Percentiles rank a stretch among this genome's conserved stretches.
phyloP scores from a whole-genome alignment of 2,113 vertebrate species.

The Phoxinus phoxinus region DNA sequence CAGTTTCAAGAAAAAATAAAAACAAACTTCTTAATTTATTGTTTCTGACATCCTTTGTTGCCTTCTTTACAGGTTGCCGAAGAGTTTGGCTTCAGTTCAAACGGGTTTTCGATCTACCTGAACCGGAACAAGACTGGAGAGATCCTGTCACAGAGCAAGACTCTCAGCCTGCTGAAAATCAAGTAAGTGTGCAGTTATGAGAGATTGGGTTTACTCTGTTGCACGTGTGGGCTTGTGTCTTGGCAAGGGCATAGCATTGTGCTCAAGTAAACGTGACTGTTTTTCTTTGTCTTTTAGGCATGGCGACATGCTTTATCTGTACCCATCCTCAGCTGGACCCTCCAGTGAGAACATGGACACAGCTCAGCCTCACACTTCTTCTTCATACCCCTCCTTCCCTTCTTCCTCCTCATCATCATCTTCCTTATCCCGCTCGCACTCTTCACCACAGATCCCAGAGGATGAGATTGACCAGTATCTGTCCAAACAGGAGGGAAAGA shows the following conservation, averaged over 20 bases:
- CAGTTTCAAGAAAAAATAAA: not conserved
- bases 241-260: not conserved
- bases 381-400: conserved; percentile 56
- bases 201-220: not conserved
- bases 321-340: conserved; percentile 81
- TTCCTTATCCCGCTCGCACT: conserved; percentile 73
- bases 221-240: not conserved
- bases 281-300: conserved; percentile 77
- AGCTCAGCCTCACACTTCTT: conserved; percentile 70
- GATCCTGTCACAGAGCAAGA: conserved; percentile 89
- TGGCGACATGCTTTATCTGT: conserved; percentile 94
- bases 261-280: not conserved
- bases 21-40: not conserved
- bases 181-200: conserved; percentile 81
- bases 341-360: conserved; percentile 94
- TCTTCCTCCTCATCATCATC: conserved; percentile 66
- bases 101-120: conserved; percentile 92
- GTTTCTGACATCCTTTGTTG: not conserved
- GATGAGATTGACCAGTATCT: conserved; percentile 96
- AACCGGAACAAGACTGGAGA: conserved; percentile 96
- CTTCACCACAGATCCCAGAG: conserved; percentile 83
- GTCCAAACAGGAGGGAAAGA: conserved; percentile 95
- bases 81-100: conserved; percentile 96
- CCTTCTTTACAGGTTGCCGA: conserved; percentile 84
- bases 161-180: conserved; percentile 92